Conservation (phyloP, 2,888 invertebrate species). For the Caenorhabditis sp. region DNA sequence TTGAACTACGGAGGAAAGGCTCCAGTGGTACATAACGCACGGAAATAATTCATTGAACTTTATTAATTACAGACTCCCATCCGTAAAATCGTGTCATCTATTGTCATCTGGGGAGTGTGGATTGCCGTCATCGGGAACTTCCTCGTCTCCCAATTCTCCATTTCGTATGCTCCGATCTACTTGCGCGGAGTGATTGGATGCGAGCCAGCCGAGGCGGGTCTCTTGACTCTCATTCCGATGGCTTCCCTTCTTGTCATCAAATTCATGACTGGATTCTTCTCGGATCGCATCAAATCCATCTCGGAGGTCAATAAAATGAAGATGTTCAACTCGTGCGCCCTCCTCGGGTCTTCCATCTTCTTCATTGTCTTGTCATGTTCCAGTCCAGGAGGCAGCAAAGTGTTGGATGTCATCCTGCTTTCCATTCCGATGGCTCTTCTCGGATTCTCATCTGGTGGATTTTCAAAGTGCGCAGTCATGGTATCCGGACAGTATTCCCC, state of each 20-base stretch:
- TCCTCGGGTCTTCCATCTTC: constrained; percentile 75
- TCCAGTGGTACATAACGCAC: neutral
- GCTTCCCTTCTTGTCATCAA: constrained; percentile 68
- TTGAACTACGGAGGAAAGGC: constrained; percentile 17
- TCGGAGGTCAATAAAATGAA: constrained; percentile 71
- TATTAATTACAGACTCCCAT: constrained; percentile 65
- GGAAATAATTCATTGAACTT: neutral
- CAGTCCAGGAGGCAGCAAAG: constrained; percentile 61
- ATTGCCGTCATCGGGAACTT: constrained; percentile 73
- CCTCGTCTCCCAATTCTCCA: constrained; percentile 68
- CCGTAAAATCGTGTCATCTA: constrained; percentile 65
- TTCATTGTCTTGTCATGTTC: constrained; percentile 68
- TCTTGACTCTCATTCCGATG: constrained; percentile 68
- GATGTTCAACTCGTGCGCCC: constrained; percentile 76
- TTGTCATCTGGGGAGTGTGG: constrained; percentile 73
- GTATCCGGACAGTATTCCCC: constrained; percentile 74
- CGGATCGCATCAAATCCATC: constrained; percentile 70
- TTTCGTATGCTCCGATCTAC: constrained; percentile 70
- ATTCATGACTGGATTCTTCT: constrained; percentile 70
- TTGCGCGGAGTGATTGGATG: constrained; percentile 67
- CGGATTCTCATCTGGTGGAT: constrained; percentile 77
- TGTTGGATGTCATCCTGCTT: constrained; percentile 64
- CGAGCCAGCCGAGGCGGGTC: constrained; percentile 64
- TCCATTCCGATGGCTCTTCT: constrained; percentile 72
- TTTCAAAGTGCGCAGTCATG: constrained; percentile 73